Conservation (phyloP, 2,797 vertebrate genomes). For the Pogonophryne albipinna region DNA sequence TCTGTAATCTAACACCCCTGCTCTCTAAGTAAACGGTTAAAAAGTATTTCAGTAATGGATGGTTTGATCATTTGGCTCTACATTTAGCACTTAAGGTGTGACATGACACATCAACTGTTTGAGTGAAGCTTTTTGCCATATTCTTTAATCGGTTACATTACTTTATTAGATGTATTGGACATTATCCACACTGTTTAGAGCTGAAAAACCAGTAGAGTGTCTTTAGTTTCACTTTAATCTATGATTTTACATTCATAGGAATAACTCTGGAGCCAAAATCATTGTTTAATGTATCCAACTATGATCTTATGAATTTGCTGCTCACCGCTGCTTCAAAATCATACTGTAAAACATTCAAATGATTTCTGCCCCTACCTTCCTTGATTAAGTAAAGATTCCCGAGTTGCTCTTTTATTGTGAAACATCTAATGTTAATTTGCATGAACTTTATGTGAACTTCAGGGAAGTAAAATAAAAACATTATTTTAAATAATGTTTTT, state of each 20-base stretch:
- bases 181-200: neutral
- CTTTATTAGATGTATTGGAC: neutral
- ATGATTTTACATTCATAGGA: slow-evolving; percentile 12
- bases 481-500: slow-evolving; percentile 32
- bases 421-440: slow-evolving; percentile 48
- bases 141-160: slow-evolving; percentile 1
- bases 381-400: slow-evolving; percentile 10
- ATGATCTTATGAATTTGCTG: slow-evolving; percentile 6
- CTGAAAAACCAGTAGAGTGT: neutral
- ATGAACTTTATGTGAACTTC: slow-evolving; percentile 62
- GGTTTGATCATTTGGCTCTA: slow-evolving; percentile 6
- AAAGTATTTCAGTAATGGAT: slow-evolving; percentile 1
- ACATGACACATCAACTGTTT: neutral
- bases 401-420: slow-evolving; percentile 19
- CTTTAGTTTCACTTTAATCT: neutral
- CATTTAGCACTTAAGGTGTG: slow-evolving; percentile 12
- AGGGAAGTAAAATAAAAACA: slow-evolving; percentile 53
- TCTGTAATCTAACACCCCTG: neutral
- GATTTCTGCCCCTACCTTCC: neutral
- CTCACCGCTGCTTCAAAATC: slow-evolving; percentile 11
- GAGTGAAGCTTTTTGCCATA: neutral
- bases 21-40: neutral
- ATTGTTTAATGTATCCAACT: neutral
- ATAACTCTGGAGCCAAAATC: neutral
- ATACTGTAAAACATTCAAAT: slow-evolving; percentile 16